Percentiles rank a stretch among this genome's conserved stretches.
phyloP scores from a whole-genome alignment of 1,140 invertebrate species.

The Periplaneta americana region DNA sequence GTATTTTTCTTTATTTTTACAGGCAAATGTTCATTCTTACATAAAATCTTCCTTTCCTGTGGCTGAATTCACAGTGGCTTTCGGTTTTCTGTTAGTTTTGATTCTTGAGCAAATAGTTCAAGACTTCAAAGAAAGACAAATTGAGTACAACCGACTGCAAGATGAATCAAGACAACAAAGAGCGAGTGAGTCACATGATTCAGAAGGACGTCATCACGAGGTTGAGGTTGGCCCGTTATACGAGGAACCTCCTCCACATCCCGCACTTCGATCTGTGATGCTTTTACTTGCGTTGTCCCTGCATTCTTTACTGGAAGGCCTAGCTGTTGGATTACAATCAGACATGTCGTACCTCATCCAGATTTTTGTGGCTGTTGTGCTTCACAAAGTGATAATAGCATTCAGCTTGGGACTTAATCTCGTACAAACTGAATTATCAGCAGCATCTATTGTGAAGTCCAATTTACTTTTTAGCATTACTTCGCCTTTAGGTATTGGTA shows the following conservation, averaged over 20 bases:
- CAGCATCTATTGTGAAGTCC: slow-evolving; percentile 33
- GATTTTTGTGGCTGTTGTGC: slow-evolving; percentile 50
- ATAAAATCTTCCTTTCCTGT: slow-evolving; percentile 40
- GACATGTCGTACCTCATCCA: slow-evolving; percentile 35
- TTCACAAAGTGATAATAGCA: slow-evolving; percentile 55
- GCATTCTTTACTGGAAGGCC: slow-evolving; percentile 52
- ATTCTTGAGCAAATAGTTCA: slow-evolving; percentile 50
- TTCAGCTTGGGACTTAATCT: slow-evolving; percentile 56
- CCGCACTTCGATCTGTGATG: slow-evolving; percentile 39
- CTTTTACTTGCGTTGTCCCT: slow-evolving; percentile 45
- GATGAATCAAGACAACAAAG: not conserved
- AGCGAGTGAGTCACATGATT: not conserved
- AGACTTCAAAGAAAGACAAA: slow-evolving; percentile 33
- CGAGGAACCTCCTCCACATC: slow-evolving; percentile 27
- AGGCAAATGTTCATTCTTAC: not conserved
- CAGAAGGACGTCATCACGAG: not conserved
- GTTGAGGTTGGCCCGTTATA: not conserved
- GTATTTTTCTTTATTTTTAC: slow-evolving; percentile 12
- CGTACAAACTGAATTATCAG: slow-evolving; percentile 44
- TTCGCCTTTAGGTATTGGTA: slow-evolving; percentile 43
- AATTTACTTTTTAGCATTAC: slow-evolving; percentile 47
- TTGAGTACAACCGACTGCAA: not conserved
- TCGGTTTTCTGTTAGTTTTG: slow-evolving; percentile 54
- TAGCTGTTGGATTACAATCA: slow-evolving; percentile 50
- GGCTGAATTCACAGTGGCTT: slow-evolving; percentile 46